phyloP scores from a whole-genome alignment of 2,113 vertebrate species.

The Zootoca vivipara region DNA sequence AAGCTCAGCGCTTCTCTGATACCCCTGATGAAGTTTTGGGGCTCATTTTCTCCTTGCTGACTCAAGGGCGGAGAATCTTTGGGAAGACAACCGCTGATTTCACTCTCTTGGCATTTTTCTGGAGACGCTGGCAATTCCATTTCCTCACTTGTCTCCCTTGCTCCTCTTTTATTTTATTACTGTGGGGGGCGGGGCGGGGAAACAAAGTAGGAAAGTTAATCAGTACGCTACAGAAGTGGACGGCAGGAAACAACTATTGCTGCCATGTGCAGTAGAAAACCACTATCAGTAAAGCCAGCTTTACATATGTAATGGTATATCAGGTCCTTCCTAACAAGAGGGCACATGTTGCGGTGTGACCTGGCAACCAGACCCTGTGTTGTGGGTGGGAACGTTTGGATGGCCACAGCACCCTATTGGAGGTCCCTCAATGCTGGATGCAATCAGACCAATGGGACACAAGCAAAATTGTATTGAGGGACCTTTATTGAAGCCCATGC shows the following conservation, averaged over 20 bases:
- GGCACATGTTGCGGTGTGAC: too few species aligned
- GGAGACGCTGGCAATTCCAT: neutral
- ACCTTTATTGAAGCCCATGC: too few species aligned
- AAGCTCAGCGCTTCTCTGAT: constrained; percentile 29
- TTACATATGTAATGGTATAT: too few species aligned
- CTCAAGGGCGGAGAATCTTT: neutral
- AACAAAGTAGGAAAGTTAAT: constrained; percentile 12
- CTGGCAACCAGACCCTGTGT: too few species aligned
- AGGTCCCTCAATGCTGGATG: too few species aligned
- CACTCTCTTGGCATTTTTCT: rapidly evolving
- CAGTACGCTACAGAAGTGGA: neutral
- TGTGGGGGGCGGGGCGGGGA: neutral
- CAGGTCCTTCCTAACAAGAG: too few species aligned
- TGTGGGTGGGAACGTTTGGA: too few species aligned
- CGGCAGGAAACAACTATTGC: neutral
- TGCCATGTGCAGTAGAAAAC: too few species aligned
- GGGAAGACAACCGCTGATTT: neutral
- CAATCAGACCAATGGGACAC: too few species aligned
- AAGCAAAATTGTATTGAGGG: too few species aligned
- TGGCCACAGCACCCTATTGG: too few species aligned
- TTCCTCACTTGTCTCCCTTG: neutral
- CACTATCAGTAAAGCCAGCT: too few species aligned
- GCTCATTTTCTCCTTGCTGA: neutral
- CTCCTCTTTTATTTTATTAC: neutral
- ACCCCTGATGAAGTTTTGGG: neutral